phyloP scores from a whole-genome alignment of 2,797 vertebrate species.

The Coregonus ussuriensis region DNA sequence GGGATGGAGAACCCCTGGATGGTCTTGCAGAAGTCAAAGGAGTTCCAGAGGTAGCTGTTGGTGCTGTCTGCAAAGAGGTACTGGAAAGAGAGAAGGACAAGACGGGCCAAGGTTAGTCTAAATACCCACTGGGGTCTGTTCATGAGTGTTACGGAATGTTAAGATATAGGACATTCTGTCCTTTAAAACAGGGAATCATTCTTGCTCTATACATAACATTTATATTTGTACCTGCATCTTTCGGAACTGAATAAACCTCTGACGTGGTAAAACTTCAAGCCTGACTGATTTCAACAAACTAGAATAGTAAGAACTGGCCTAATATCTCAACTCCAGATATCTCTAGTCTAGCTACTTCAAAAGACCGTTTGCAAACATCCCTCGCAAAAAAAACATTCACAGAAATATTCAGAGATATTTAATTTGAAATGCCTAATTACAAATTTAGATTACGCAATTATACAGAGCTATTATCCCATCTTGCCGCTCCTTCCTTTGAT shows the following conservation, averaged over 20 bases:
- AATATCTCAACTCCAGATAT: not conserved
- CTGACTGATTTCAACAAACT: conserved; percentile 12
- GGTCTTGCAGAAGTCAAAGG: conserved; percentile 88
- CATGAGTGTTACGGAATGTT: not conserved
- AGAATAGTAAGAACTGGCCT: conserved; percentile 22
- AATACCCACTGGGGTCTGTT: not conserved
- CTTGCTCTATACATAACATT: not conserved
- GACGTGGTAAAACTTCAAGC: not conserved
- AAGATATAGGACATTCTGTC: not conserved
- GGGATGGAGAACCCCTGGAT: conserved; percentile 87
- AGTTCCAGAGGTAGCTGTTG: conserved; percentile 91
- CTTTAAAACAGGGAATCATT: not conserved
- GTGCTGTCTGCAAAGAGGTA: conserved; percentile 93
- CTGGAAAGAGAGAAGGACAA: conserved; percentile 63
- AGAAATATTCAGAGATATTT: not conserved
- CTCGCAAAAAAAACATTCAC: not conserved
- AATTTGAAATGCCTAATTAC: conserved; percentile 11
- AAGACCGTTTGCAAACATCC: not conserved
- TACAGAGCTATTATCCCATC: not conserved
- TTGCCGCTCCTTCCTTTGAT: conserved; percentile 17
- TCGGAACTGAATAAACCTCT: not conserved
- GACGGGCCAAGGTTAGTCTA: not conserved
- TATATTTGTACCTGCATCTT: conserved; percentile 53
- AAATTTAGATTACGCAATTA: conserved; percentile 17
- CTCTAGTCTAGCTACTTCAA: conserved; percentile 59